Evolutionary conservation across 1,140 invertebrate genomes (phyloP), one percentile per base, ranked within the genome.

Genomic region (Drosophila kikkawai): DNA sequence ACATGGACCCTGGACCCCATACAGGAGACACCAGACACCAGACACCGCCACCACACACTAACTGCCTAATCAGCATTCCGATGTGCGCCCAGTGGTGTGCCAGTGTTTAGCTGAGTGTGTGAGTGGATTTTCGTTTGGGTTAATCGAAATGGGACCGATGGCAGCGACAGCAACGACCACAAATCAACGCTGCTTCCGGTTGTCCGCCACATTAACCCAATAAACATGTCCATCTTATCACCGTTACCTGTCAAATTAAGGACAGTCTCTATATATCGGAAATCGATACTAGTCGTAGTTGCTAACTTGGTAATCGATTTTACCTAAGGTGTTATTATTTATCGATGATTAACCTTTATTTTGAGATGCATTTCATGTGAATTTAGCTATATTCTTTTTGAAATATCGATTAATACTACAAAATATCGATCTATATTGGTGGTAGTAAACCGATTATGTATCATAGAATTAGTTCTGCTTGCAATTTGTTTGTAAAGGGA

Each of bases 101-200:
- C 51, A 36, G 61, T 70, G 67, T 68, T 68, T 68, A 70, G 66
- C 64, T 55, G 63, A 47, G 67, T 55, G 67, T 70, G 64, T 68
- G 67, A 70, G 67, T 70, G 67, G 67, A 70, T 73, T 60, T 57
- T 63, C 48, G 15, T 48, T 42, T 3, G 45, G 68, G 67, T 50
- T 73, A 73, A 73, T 73, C 68, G 70, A 71, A 73, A 73, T 73
- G 45, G 41, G 53, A 51, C 53, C 55, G 53, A 60, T 51, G 67
- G 53, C 68, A 60, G 5, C 15, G 53, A 42, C 66, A 73, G 51
- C 22, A 17, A 17, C 17, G 44, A 59, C 69, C 69, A 39, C 69
- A 71, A 73, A 73, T 59, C 66, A 71, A 36, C 36, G 44, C 41
- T 26, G 32, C 69, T 22, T 42, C 51, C 69, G 36, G 65, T 7